Evolutionary conservation across 1,140 invertebrate species (phyloP), one percentile per base, ranked within the genome.

Genomic region (Achatina immaculata): DNA sequence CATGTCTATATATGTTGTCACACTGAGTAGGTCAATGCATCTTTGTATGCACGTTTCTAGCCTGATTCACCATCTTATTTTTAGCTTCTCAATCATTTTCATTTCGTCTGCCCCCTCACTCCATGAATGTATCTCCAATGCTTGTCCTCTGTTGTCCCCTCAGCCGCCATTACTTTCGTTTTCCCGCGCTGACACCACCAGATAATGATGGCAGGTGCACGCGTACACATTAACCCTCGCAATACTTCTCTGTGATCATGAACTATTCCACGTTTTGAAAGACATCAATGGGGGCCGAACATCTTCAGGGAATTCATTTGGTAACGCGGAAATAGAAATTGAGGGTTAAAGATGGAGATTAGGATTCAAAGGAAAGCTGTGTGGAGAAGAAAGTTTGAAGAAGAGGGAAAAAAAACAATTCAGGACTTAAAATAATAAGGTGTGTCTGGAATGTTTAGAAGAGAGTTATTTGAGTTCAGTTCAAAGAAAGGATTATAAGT

Each of bases 221-320:
- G 31, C 7, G 58, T 28, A 62, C 31, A 62, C 28, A 62, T 31
- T 62, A 62, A 62, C 28, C n/a, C 58, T 9, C 1, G 7, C 58
- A 62, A 62, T 62, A 62, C 9, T 28, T 34, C n/a, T 6, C n/a
- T 31, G 58, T 6, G 58, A 62, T 62, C 31, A 62, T 62, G 58
- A 62, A 28, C n/a, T n/a, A n/a, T n/a, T 62, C 31, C 58, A 62
- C 58, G 58, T 62, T 28, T 62, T n/a, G n/a, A 6, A 31, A 28
- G 28, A 62, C 58, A 6, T 62, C 58, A 62, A 62, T 31, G 58
- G 58, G 28, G 28, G n/a, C 28, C n/a, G n/a, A 0, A 62, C 31
- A 62, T n/a, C 58, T 62, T 62, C 21, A 31, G 58, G 58, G 58
- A 62, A 62, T 34, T 62, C 58, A 62, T 62, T 62, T 62, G 31